Evolutionary conservation across 2,113 vertebrate species (phyloP).

Genomic region (Bubo blakistoni): DNA sequence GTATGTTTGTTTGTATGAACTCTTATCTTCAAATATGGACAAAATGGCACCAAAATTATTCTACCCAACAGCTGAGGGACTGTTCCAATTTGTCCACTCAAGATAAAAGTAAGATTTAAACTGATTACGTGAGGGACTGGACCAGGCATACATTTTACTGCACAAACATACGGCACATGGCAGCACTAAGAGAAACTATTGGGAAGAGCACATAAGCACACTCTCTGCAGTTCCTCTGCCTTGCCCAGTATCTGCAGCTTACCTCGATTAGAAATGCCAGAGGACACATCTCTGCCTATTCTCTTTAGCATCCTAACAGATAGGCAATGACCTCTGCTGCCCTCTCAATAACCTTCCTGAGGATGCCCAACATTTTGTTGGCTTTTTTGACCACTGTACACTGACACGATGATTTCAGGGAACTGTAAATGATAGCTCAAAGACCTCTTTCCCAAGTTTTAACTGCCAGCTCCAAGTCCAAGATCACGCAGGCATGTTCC

Average conservation of each 20-base stretch:
- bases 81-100: neutral
- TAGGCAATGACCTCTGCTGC: neutral
- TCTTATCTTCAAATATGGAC: neutral
- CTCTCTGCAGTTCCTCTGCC: neutral
- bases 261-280: neutral
- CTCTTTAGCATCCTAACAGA: neutral
- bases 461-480: neutral
- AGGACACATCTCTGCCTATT: neutral
- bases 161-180: rapidly evolving
- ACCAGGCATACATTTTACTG: neutral
- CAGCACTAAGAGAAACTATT: neutral
- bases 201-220: neutral
- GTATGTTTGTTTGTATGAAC: conserved; percentile 17
- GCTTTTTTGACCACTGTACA: neutral
- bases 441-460: neutral
- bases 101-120: neutral
- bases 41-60: neutral
- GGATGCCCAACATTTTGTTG: neutral
- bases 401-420: rapidly evolving
- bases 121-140: neutral
- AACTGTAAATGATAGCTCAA: neutral
- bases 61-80: neutral
- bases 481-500: neutral
- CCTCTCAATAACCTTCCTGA: neutral
- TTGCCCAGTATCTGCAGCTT: neutral